Evolutionary conservation across 53 echinoderm and acorn worm species (phyloP), one percentile per base, ranked within the genome.

Genomic region (Astropecten irregularis): DNA sequence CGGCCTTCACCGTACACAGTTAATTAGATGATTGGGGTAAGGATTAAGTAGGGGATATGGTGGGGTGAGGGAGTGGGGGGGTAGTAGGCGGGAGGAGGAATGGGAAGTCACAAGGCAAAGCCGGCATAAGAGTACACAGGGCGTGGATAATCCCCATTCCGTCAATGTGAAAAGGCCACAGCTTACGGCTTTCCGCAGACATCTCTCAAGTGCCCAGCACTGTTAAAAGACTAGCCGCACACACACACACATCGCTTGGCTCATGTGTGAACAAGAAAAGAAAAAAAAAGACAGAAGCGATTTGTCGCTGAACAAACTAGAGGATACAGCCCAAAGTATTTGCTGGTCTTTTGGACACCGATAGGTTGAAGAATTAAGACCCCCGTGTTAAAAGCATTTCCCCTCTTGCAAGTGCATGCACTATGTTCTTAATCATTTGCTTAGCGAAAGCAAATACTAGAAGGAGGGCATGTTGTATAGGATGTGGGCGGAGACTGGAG

Each of bases 81-180:
- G 56, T 11, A 42, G 32, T 52, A 28, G 74, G 57, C n/a, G n/a
- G n/a, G n/a, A n/a, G n/a, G n/a, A n/a, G 15, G 57, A 39, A 32
- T 27, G 74, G 20, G 35, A 44, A 68, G 68, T 28, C 46, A 18
- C 68, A n/a, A n/a, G n/a, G n/a, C n/a, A n/a, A n/a, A n/a, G n/a
- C n/a, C n/a, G n/a, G n/a, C n/a, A 23, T 50, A 54, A 74, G 55
- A 55, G 55, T 40, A 57, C 26, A 39, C 22, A 36, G 52, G 38
- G 56, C 27, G 51, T 33, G 30, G 74, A 55, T 74, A 74, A 74
- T 74, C 57, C 74, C 22, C 57, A 37, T 36, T 36, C 57, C 74
- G 33, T 36, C 33, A 64, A 30, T n/a, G n/a, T n/a, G 64, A 64
- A 32, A 29, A 64, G 64, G 64, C 21, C 64, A 64, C 3, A 32